Base-by-base conservation (phyloP, 2,113 vertebrate genomes). In the Zingel zingel region DNA sequence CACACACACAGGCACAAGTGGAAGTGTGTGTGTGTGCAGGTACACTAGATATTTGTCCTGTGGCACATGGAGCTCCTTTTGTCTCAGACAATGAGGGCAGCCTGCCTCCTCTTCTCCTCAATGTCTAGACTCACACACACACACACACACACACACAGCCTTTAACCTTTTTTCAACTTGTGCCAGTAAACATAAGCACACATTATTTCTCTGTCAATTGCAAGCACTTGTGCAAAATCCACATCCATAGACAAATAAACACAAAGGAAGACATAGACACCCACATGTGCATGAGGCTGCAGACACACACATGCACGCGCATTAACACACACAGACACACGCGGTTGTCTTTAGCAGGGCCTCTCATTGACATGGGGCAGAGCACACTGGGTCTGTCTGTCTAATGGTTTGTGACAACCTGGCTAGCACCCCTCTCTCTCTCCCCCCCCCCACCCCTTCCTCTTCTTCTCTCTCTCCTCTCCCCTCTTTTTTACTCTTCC, bases 401-500 rank as follows among this genome's bases (percentile, higher is more conserved):
- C 91, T 95, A 95, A 94, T 93, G 81, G 83, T 86, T 95, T 94
- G 90, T 94, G 95, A 95, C 95, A 95, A 92, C 83, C 91, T 86
- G 91, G 84, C 80, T 90, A 72, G 76, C 76, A 74, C 78, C 82
- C 74, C 59, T 87, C 83, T 82, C 73, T 70, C 66, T 68, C 65
- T 76, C 71, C 47, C 25, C 53, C 58, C 33, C 36, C 39, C 53
- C 75, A 3, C 27, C 18, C 33, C 54, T 6, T 62, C 68, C 12
- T 30, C 39, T 50, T 39, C 33, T 6, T 9, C 25, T 53, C 51
- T 8, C 51, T 8, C 53, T 58, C 65, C 62, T 25, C 51, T 14
- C 36, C 74, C 25, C 39, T n/a, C 51, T 53, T 56, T 56, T 58
- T 56, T 48, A 51, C 6, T 57, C 54, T 63, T 56, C n/a, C 62